Conservation (phyloP, 2,113 vertebrate species). For the Gymnocephalus cernua region DNA sequence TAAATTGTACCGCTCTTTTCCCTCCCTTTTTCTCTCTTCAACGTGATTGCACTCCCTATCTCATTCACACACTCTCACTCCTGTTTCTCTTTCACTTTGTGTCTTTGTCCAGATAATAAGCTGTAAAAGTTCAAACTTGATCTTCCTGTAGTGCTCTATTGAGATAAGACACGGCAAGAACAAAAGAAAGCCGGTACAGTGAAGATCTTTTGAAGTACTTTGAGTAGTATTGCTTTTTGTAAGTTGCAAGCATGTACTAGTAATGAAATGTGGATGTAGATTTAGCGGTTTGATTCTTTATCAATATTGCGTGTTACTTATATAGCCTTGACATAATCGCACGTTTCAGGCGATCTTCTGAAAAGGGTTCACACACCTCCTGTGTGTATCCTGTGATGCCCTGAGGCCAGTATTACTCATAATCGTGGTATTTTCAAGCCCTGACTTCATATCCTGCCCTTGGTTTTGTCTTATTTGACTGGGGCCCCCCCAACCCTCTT, state of each 20-base stretch:
- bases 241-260: conserved; percentile 15
- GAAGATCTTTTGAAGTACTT: conserved; percentile 17
- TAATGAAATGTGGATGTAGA: conserved; percentile 13
- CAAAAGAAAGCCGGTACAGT: conserved; percentile 26
- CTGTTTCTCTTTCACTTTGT: conserved; percentile 48
- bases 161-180: conserved; percentile 62
- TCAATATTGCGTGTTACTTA: background rate
- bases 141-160: conserved; percentile 11
- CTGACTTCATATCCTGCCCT: conserved; percentile 77
- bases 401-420: conserved; percentile 59
- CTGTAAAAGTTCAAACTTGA: conserved; percentile 48
- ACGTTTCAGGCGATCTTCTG: conserved; percentile 27
- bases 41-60: conserved; percentile 9
- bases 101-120: conserved; percentile 18
- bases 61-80: background rate
- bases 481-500: conserved; percentile 39
- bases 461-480: conserved; percentile 68
- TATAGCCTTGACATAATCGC: conserved; percentile 23
- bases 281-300: background rate
- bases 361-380: conserved; percentile 54
- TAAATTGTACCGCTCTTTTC: background rate
- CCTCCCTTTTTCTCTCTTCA: background rate
- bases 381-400: conserved; percentile 51
- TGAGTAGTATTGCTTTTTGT: conserved; percentile 4
- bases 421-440: conserved; percentile 70